phyloP scores from a whole-genome alignment of 2,888 invertebrate genomes.

The Drosophila peninsularis region DNA sequence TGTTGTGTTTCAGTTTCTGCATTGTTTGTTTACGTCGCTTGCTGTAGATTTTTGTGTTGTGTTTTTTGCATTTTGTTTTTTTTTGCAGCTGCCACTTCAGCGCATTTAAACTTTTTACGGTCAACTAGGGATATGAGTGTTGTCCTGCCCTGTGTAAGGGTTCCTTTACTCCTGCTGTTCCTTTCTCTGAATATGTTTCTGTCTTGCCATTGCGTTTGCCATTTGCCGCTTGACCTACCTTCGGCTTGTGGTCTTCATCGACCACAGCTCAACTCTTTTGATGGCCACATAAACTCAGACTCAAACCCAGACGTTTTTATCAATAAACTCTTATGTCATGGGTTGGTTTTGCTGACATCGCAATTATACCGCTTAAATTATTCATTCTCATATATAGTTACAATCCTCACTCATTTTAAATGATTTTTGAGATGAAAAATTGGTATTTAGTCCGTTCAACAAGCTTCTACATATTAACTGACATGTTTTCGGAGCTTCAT shows the following conservation, averaged over 20 bases:
- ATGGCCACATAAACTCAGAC: constrained; percentile 28
- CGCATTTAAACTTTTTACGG: constrained; percentile 57
- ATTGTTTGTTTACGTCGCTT: constrained; percentile 40
- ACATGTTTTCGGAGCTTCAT: background rate
- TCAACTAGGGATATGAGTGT: constrained; percentile 50
- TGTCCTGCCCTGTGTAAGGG: constrained; percentile 8
- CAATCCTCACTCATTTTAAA: no score
- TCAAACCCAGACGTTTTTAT: constrained; percentile 25
- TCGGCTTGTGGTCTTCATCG: background rate
- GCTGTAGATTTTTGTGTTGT: constrained; percentile 24
- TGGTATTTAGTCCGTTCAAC: no score
- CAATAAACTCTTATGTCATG: constrained; percentile 29
- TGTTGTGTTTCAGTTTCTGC: constrained; percentile 39
- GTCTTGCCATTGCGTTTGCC: constrained; percentile 10
- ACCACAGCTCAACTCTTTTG: constrained; percentile 16
- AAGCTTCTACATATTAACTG: background rate
- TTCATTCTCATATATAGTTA: no score
- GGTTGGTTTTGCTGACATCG: background rate
- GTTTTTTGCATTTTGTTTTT: constrained; percentile 4
- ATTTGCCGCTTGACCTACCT: constrained; percentile 26
- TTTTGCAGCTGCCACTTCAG: constrained; percentile 36
- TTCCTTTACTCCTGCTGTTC: background rate
- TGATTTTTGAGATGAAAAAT: no score
- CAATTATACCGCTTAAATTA: constrained; percentile 25
- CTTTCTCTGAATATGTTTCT: background rate